These are phyloP conservation scores for Parasteatoda lunata DNA, from an alignment of 2,888 invertebrate genomes.

Conservation along the genomic window DNA sequence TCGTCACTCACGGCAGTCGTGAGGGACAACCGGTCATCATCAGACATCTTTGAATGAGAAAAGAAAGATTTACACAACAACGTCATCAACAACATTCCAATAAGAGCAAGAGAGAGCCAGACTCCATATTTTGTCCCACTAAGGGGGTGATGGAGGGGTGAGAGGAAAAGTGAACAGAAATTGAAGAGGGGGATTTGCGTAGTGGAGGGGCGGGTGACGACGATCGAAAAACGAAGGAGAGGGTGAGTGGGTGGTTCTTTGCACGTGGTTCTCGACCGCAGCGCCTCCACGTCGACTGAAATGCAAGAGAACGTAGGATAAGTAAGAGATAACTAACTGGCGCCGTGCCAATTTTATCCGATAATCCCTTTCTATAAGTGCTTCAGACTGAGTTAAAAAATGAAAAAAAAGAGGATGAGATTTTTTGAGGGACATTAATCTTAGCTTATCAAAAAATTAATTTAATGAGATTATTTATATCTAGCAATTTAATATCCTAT, in stretches of 20 bases:
- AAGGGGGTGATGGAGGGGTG: background rate
- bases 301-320: too few species aligned
- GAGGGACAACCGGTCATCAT: slow-evolving; percentile 97
- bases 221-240: background rate
- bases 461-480: too few species aligned
- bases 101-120: background rate
- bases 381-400: slow-evolving; percentile 5
- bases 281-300: slow-evolving; percentile 17
- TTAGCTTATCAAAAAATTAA: too few species aligned
- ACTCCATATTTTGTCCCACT: slow-evolving; percentile 26
- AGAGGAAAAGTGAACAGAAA: background rate
- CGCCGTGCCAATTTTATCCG: background rate
- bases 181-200: too few species aligned
- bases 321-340: too few species aligned
- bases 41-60: slow-evolving; percentile 85
- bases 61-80: slow-evolving; percentile 4
- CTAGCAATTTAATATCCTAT: too few species aligned
- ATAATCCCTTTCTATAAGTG: slow-evolving; percentile 3
- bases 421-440: too few species aligned
- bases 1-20: slow-evolving; percentile 97
- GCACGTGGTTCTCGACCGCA: slow-evolving; percentile 47
- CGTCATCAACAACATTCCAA: slow-evolving; percentile 24
- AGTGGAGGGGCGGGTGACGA: background rate
- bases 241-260: background rate
- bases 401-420: background rate